Percentiles rank a stretch among this genome's conserved stretches.
These are phyloP conservation scores for Tethya wilhelma DNA, from an alignment of 37 sponge, comb jelly and placozoan species.

Conservation along the genomic window DNA sequence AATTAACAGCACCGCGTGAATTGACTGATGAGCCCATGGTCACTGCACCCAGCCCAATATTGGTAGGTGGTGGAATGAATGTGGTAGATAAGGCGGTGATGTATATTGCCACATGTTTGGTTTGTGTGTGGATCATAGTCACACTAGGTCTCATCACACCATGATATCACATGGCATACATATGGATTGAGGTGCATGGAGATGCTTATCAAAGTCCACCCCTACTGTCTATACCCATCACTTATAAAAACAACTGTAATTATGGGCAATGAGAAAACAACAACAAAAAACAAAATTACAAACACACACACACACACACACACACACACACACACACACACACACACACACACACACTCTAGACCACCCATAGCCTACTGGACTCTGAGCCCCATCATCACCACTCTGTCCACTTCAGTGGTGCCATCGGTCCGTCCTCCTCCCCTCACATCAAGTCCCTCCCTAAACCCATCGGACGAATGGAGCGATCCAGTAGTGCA, in stretches of 20 bases:
- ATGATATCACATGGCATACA: too few species aligned
- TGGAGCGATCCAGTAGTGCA: constrained; percentile 7
- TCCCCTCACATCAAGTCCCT: constrained; percentile 34
- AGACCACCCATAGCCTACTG: neutral
- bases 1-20: constrained; percentile 70
- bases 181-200: too few species aligned
- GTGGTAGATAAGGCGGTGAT: neutral
- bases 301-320: too few species aligned
- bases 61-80: constrained; percentile 15
- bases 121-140: too few species aligned
- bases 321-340: too few species aligned
- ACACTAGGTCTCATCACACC: too few species aligned
- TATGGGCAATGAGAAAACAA: too few species aligned
- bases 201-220: too few species aligned
- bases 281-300: too few species aligned
- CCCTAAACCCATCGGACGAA: constrained; percentile 47
- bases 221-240: too few species aligned
- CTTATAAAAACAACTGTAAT: too few species aligned
- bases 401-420: neutral
- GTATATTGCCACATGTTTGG: neutral
- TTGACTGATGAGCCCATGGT: constrained; percentile 79
- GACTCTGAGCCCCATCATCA: constrained; percentile 1
- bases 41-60: constrained; percentile 43
- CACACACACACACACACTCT: too few species aligned
- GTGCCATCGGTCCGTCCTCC: neutral